Base-by-base conservation (phyloP, 2,113 vertebrate genomes). In the Arvicanthis niloticus region DNA sequence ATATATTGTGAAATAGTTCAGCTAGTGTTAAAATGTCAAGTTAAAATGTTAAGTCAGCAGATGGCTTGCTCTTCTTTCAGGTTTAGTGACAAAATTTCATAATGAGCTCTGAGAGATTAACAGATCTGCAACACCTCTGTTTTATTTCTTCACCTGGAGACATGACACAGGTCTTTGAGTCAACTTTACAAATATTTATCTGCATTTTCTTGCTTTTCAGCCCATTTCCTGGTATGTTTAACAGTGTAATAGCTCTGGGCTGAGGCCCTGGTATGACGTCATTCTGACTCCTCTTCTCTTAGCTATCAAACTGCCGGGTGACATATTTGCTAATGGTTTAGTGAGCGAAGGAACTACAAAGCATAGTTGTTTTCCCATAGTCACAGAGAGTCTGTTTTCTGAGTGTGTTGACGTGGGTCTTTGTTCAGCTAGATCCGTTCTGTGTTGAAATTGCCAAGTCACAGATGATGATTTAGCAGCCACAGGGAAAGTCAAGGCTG, bases 1-100 rank as follows among this genome's bases (percentile, higher is more conserved):
- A 96, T 62, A 91, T 91, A 95, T 94, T 92, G n/a, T 56, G 86
- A 73, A 95, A 75, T 4, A 40, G 42, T 93, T 97, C 12, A 22
- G 67, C 53, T 82, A n/a, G 22, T 97, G 88, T 73, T 88, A 75
- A 88, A 29, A 40, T 40, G 51, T 88, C 86, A 88, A 40, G 65
- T 67, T 67, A 34, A 68, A 37, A 37, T 37, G 67, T 56, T 26
- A 56, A 21, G 29, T 96, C 95, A 95, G 81, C 95, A 96, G 91
- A 85, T 92, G 91, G 92, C 87, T 85, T 88, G 76, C 45, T 91
- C 75, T 87, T 96, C 77, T 90, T 45, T 22, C 75, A 92, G 87
- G 37, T 81, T 95, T 53, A 85, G n/a, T 15, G 51, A 24, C 56
- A 26, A 9, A 70, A 86, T 67, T 97, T 92, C 77, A 92, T 81